Evolutionary conservation across 2,888 invertebrate species (phyloP).

Genomic region (Drosophila subsilvestris): DNA sequence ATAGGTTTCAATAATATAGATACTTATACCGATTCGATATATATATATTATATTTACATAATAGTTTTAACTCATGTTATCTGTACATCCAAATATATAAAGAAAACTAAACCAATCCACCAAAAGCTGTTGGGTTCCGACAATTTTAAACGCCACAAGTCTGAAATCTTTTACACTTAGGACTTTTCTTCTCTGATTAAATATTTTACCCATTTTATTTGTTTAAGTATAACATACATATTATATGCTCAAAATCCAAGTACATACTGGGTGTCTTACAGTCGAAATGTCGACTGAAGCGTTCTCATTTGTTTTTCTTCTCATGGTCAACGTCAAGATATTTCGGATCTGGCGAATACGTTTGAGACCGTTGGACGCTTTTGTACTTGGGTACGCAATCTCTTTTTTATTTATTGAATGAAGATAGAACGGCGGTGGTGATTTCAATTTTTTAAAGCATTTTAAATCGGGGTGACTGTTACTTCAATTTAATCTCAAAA

Average conservation of each 20-base stretch:
- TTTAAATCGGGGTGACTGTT: neutral
- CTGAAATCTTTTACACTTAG: too few species aligned
- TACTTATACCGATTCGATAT: neutral
- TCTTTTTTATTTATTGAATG: slow-evolving; percentile 9
- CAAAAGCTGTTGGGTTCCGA: too few species aligned
- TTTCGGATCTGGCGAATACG: slow-evolving; percentile 52
- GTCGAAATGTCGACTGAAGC: slow-evolving; percentile 49
- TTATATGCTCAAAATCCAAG: neutral
- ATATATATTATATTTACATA: neutral
- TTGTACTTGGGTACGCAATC: slow-evolving; percentile 36
- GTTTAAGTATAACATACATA: neutral
- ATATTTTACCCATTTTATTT: neutral
- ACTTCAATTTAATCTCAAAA: neutral
- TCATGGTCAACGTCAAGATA: slow-evolving; percentile 79
- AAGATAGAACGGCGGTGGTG: neutral
- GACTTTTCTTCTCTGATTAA: neutral
- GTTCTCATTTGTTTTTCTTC: slow-evolving; percentile 68
- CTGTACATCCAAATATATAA: neutral
- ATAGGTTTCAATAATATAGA: neutral
- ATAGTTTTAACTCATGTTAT: neutral
- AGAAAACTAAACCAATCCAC: neutral
- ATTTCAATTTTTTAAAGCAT: neutral
- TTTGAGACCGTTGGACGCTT: slow-evolving; percentile 48
- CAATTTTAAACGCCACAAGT: too few species aligned
- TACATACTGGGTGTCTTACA: neutral